These are phyloP conservation scores for Enhydra lutris DNA, from an alignment of 2,113 vertebrate species.

Conservation along the genomic window DNA sequence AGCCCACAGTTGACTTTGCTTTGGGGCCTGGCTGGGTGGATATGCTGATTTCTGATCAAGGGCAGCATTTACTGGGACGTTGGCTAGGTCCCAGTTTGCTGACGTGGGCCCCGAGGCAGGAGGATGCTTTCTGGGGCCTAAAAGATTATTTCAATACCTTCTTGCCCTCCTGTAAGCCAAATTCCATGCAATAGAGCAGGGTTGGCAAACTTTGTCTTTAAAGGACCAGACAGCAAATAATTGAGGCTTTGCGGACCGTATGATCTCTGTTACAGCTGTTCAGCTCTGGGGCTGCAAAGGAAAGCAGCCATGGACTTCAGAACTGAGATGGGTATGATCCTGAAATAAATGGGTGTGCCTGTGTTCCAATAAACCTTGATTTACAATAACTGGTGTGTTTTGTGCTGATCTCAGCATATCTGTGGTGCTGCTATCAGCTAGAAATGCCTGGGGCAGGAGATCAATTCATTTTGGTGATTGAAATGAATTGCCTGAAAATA, in stretches of 20 bases:
- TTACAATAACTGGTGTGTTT: background rate
- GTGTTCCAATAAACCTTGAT: background rate
- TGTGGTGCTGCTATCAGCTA: background rate
- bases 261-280: background rate
- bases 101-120: accelerated
- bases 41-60: background rate
- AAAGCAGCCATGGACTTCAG: background rate
- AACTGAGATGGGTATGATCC: background rate
- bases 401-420: background rate
- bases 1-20: background rate
- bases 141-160: background rate
- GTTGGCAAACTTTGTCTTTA: background rate
- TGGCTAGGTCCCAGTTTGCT: background rate
- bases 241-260: background rate
- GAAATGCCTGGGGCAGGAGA: background rate
- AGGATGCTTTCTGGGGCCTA: too few species aligned
- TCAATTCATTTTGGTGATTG: background rate
- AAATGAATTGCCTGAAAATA: background rate
- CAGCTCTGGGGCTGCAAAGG: background rate
- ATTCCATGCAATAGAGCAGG: background rate
- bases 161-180: background rate
- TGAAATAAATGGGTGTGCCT: background rate
- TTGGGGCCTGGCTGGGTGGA: background rate
- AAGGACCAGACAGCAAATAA: background rate
- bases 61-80: background rate